These are phyloP conservation scores for Archips xylosteana DNA, from an alignment of 2,888 invertebrate species.

Conservation along the genomic window DNA sequence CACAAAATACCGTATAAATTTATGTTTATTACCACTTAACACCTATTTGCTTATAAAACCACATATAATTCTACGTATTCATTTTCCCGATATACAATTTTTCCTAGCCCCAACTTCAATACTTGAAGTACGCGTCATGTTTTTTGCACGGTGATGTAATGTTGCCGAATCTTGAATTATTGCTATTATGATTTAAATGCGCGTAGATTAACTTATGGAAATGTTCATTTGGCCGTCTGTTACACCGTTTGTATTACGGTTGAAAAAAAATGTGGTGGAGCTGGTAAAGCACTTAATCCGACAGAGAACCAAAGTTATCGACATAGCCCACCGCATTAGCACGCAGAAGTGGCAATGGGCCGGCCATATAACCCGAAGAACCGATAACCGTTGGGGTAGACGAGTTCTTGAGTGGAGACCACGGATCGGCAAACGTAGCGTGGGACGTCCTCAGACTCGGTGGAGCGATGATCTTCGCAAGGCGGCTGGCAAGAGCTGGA, in stretches of 20 bases:
- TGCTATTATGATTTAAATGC: slow-evolving; percentile 66
- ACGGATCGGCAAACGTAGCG: no score
- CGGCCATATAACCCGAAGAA: no score
- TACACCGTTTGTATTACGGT: slow-evolving; percentile 54
- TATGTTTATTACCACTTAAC: neutral
- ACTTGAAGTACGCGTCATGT: slow-evolving; percentile 45
- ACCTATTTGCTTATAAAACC: neutral
- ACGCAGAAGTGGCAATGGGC: no score
- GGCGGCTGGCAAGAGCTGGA: no score
- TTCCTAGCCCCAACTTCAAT: neutral
- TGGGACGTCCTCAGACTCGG: no score
- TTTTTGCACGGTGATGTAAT: slow-evolving; percentile 71
- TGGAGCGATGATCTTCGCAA: no score
- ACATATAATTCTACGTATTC: slow-evolving; percentile 2
- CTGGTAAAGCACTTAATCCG: no score
- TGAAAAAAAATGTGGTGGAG: no score
- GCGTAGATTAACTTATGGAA: slow-evolving; percentile 57
- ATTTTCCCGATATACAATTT: neutral
- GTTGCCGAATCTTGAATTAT: slow-evolving; percentile 62
- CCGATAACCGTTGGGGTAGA: no score
- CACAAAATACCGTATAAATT: neutral
- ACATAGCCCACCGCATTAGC: no score
- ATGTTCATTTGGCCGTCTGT: slow-evolving; percentile 54
- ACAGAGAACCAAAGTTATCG: no score
- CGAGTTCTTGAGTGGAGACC: no score